Percentiles rank a stretch among this genome's conserved stretches.
These are phyloP conservation scores for Parasteatoda lunata DNA, from an alignment of 2,888 invertebrate species.

Conservation along the genomic window DNA sequence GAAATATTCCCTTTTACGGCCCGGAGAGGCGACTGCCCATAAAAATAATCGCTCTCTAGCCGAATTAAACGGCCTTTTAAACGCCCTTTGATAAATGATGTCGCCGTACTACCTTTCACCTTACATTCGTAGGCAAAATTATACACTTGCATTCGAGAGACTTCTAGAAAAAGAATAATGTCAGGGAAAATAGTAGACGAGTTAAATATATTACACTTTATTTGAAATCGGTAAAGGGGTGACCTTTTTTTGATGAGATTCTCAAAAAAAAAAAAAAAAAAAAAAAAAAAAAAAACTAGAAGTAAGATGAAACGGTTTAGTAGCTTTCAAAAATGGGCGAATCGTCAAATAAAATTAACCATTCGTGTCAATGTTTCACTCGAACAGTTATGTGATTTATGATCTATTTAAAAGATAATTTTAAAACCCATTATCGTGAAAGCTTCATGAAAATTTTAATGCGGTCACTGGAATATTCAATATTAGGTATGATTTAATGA, in stretches of 20 bases:
- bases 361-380: not conserved
- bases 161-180: too few species aligned
- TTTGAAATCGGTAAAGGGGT: too few species aligned
- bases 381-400: not conserved
- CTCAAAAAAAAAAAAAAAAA: too few species aligned
- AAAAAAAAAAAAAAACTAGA: too few species aligned
- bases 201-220: too few species aligned
- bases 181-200: too few species aligned
- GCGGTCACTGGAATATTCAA: too few species aligned
- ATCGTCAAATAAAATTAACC: not conserved
- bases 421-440: not conserved
- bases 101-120: not conserved
- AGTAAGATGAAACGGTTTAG: not conserved
- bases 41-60: conserved; percentile 61
- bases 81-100: conserved; percentile 56
- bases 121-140: conserved; percentile 45
- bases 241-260: too few species aligned
- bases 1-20: conserved; percentile 60
- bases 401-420: not conserved
- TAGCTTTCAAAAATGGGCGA: not conserved
- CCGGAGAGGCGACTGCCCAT: conserved; percentile 46
- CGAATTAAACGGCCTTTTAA: conserved; percentile 64
- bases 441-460: too few species aligned
- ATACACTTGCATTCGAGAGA: not conserved
- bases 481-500: too few species aligned